Base-by-base conservation (phyloP, 2,888 invertebrate genomes). In the Eugnorisma glareosa region DNA sequence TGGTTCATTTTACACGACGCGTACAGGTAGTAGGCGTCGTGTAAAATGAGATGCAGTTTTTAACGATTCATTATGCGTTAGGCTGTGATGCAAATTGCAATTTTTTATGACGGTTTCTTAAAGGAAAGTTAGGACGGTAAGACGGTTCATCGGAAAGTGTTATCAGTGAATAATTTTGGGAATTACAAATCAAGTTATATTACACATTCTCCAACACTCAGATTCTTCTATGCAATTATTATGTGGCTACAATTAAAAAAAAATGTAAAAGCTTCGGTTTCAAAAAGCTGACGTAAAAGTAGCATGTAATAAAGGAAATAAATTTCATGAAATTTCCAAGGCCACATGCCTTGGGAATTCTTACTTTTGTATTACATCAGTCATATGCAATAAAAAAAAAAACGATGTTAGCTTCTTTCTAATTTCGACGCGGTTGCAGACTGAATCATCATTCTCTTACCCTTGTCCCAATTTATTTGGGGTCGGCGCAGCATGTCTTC, bases 261-360 rank as follows among this genome's bases (percentile, higher is more conserved):
- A 3, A 3, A 24, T 51, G 48, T 48, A 18, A 21, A 67, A 75
- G 28, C 24, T 54, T 59, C 8, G 21, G 28, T 67, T 28, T 5
- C 24, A 15, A 0, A 43, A 43, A 43, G 54, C 10, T 67, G 24
- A 61, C 28, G 24, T 63, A 59, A 71, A 67, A 59, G 13, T 35
- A 0, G 61, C 67, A 76, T 48, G 45, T 64, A 66, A 48, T 78
- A 75, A 74, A 70, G 83, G 73, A 75, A 75, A 59, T 61, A 76
- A 70, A n/a, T n/a, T n/a, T n/a, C n/a, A n/a, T n/a, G n/a, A 68
- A 37, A 75, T 57, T 67, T 35, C 15, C 45, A 79, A 79, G 51
- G 75, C 59, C 63, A 51, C 74, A n/a, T n/a, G n/a, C n/a, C n/a
- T n/a, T n/a, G n/a, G n/a, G n/a, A n/a, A n/a, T n/a, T n/a, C n/a